Evolutionary conservation across 1,140 invertebrate genomes (phyloP).

Genomic region (Mamestra configurata): DNA sequence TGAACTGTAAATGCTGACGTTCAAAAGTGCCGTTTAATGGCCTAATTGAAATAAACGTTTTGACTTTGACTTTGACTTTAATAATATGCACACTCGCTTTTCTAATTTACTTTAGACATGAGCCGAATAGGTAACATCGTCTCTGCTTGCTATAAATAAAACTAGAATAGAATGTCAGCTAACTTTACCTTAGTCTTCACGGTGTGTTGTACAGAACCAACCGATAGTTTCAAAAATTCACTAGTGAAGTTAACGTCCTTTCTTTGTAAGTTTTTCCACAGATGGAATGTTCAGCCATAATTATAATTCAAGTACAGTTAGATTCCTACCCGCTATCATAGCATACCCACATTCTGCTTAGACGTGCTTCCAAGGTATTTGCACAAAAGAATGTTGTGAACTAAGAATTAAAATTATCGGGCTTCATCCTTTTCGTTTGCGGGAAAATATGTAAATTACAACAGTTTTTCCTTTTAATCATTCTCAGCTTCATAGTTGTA

Average conservation of each 20-base stretch:
- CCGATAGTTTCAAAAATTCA: not conserved
- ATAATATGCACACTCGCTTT: too few relatives aligned
- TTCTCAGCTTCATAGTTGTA: too few relatives aligned
- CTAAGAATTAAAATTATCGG: slow-evolving; percentile 42
- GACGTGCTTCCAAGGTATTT: slow-evolving; percentile 40
- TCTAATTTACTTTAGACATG: too few relatives aligned
- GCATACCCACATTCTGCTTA: slow-evolving; percentile 45
- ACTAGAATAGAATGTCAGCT: too few relatives aligned
- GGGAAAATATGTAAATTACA: not conserved
- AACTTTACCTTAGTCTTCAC: too few relatives aligned
- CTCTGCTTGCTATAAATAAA: too few relatives aligned
- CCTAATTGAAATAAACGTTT: too few relatives aligned
- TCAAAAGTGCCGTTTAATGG: too few relatives aligned
- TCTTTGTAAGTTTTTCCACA: not conserved
- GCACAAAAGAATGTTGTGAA: slow-evolving; percentile 43
- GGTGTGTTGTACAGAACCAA: too few relatives aligned
- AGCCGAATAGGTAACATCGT: too few relatives aligned
- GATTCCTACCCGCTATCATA: slow-evolving; percentile 37
- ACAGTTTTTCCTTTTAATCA: not conserved
- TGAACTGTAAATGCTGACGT: too few relatives aligned
- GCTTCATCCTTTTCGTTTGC: slow-evolving; percentile 22
- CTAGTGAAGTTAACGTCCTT: slow-evolving; percentile 3
- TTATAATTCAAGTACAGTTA: slow-evolving; percentile 38
- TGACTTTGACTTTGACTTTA: too few relatives aligned
- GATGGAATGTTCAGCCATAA: not conserved